phyloP scores from a whole-genome alignment of 2,113 vertebrate species.

The Pycnonotus jocosus region DNA sequence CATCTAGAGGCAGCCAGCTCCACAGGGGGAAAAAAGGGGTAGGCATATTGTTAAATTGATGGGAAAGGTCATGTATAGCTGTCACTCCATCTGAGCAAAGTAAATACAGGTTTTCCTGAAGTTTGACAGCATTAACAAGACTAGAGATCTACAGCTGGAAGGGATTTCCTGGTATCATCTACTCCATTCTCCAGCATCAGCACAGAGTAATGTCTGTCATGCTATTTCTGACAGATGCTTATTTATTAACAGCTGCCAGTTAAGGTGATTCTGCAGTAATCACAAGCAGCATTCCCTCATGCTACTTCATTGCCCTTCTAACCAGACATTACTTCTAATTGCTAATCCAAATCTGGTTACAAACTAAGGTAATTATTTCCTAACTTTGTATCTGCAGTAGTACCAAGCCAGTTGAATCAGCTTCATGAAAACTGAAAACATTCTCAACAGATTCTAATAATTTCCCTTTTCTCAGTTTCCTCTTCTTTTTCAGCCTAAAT shows the following conservation, averaged over 20 bases:
- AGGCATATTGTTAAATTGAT: background rate
- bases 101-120: background rate
- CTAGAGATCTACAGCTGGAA: background rate
- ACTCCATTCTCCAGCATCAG: background rate
- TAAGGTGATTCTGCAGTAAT: background rate
- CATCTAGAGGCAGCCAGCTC: background rate
- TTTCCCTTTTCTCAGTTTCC: background rate
- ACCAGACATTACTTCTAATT: background rate
- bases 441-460: background rate
- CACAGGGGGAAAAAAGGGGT: fast-evolving
- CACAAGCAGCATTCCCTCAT: background rate
- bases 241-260: background rate
- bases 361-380: background rate
- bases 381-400: background rate
- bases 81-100: background rate
- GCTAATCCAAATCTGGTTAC: background rate
- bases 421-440: background rate
- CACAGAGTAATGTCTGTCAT: background rate
- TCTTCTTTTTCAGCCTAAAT: background rate
- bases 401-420: background rate
- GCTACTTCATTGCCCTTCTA: background rate
- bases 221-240: background rate
- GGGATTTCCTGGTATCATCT: background rate
- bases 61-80: background rate
- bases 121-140: background rate